These are phyloP conservation scores for Tuberolachnus salignus DNA, from an alignment of 2,888 invertebrate genomes.

Conservation along the genomic window DNA sequence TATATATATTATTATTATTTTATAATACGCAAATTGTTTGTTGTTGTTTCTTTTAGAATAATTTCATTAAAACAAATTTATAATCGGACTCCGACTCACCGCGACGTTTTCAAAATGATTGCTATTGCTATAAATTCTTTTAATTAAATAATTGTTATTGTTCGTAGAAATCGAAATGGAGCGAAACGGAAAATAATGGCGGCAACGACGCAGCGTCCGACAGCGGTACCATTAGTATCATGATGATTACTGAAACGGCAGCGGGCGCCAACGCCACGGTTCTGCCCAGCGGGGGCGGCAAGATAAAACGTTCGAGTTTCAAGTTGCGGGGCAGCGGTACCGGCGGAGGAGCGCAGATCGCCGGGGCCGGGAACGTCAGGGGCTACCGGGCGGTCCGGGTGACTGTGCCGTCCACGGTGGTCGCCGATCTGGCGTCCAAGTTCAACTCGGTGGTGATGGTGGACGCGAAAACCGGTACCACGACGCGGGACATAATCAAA, in stretches of 20 bases:
- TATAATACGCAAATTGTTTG: too few relatives aligned
- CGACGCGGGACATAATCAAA: constrained; percentile 28
- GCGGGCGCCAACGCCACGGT: not conserved
- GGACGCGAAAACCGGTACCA: constrained; percentile 57
- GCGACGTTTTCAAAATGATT: too few relatives aligned
- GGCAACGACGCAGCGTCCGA: not conserved
- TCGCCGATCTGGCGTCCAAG: constrained; percentile 59
- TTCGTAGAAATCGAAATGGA: too few relatives aligned
- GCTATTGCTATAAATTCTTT: too few relatives aligned
- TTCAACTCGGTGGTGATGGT: constrained; percentile 60
- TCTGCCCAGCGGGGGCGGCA: constrained; percentile 24
- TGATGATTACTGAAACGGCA: constrained; percentile 45
- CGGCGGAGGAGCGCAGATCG: not conserved
- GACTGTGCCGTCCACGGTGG: constrained; percentile 56
- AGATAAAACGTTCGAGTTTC: constrained; percentile 47
- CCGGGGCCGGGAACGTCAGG: not conserved
- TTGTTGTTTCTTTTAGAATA: too few relatives aligned
- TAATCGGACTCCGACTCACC: too few relatives aligned
- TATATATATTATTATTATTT: too few relatives aligned
- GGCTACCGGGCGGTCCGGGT: constrained; percentile 57
- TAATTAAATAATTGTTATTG: too few relatives aligned
- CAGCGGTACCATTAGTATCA: not conserved
- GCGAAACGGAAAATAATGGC: too few relatives aligned
- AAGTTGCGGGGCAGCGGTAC: constrained; percentile 4
- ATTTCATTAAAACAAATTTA: too few relatives aligned